Percentiles rank a stretch among this genome's conserved stretches.
These are phyloP conservation scores for Eilema griseolum DNA, from an alignment of 2,888 invertebrate species.

Conservation along the genomic window DNA sequence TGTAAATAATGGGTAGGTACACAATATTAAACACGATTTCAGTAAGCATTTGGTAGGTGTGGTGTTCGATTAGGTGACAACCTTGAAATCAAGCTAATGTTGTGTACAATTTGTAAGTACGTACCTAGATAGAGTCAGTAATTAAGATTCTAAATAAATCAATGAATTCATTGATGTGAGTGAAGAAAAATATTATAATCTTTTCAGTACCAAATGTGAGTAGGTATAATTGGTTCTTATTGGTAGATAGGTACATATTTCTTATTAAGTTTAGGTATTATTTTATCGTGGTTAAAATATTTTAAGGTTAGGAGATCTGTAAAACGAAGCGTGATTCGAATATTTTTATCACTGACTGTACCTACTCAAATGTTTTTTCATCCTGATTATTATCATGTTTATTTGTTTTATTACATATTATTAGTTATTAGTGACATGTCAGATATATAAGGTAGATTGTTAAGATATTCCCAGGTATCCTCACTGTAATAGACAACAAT, in stretches of 20 bases:
- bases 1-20: not conserved
- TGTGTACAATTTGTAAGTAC: no score
- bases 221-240: no score
- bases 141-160: not conserved
- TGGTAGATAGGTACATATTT: not conserved
- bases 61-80: constrained; percentile 11
- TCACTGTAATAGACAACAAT: no score
- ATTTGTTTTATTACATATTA: not conserved
- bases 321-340: not conserved
- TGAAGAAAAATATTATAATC: no score
- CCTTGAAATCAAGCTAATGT: not conserved
- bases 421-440: no score
- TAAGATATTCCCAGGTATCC: not conserved
- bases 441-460: no score
- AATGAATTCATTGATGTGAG: no score
- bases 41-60: not conserved
- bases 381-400: not conserved
- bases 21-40: not conserved
- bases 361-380: not conserved
- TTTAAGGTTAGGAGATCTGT: not conserved
- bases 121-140: not conserved
- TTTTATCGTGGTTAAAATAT: not conserved
- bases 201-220: no score
- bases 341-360: not conserved
- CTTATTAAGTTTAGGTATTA: not conserved